Evolutionary conservation across 2,797 vertebrate genomes (phyloP).

Genomic region (Diplodus sargus): DNA sequence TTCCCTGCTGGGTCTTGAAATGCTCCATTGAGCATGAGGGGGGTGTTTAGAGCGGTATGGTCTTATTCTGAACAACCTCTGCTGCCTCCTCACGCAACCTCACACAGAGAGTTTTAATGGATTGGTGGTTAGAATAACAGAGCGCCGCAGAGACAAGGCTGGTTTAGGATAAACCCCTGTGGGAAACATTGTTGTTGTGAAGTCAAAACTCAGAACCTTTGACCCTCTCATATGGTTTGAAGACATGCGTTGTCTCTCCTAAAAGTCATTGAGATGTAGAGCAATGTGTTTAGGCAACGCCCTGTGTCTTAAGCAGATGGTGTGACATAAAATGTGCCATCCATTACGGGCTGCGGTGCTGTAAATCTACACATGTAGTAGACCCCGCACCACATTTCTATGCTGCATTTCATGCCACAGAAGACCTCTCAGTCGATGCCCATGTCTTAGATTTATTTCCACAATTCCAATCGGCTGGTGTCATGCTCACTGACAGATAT

Average conservation of each 20-base stretch:
- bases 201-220: slow-evolving; percentile 25
- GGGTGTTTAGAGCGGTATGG: slow-evolving; percentile 20
- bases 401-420: slow-evolving; percentile 18
- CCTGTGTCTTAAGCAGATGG: slow-evolving; percentile 46
- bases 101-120: slow-evolving; percentile 44
- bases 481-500: too few relatives aligned
- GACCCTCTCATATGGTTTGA: slow-evolving; percentile 7
- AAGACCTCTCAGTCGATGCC: not conserved
- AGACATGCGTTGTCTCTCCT: slow-evolving; percentile 1
- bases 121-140: slow-evolving; percentile 43
- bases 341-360: slow-evolving; percentile 10
- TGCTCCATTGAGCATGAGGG: slow-evolving; percentile 55
- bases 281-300: slow-evolving; percentile 12
- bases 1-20: slow-evolving; percentile 61
- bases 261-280: slow-evolving; percentile 32
- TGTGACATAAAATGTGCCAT: slow-evolving; percentile 33
- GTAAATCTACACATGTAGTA: slow-evolving; percentile 33
- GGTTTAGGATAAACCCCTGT: not conserved
- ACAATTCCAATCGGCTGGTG: too few relatives aligned
- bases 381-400: not conserved
- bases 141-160: slow-evolving; percentile 6
- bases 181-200: slow-evolving; percentile 2
- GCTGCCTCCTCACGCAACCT: slow-evolving; percentile 27
- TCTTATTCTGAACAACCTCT: slow-evolving; percentile 42
- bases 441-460: too few relatives aligned